Base-by-base conservation (phyloP, 2,888 invertebrate species). In the Corbicula japonica region DNA sequence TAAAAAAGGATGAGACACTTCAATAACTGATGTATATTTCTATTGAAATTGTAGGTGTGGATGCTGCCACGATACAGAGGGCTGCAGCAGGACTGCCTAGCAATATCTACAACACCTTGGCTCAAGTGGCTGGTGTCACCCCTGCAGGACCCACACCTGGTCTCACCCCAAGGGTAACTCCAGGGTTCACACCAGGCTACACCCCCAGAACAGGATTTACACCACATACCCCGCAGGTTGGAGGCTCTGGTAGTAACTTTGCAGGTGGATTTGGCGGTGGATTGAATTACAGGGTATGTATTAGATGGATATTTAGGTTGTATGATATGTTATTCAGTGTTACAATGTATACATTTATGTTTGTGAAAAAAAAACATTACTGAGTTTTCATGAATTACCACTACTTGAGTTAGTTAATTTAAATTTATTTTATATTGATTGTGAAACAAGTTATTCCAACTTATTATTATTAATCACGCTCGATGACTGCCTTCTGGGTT, bases 41-140 rank as follows among this genome's bases (percentile, higher is more conserved):
- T 12, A 12, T 8, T 38, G 8, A 38, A 32, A 54, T 34, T 60
- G 2, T 18, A 90, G 90, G 88, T 76, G 88, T 90, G 56, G 91
- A 92, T 83, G 85, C 89, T 46, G 90, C 91, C 1, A 95, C 96
- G 0, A 96, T 96, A 78, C 96, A 96, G 90, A 94, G 96, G 86
- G 96, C 96, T 34, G 96, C 96, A 8, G 95, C 96, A 73, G 96
- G 95, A 88, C 94, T 96, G 88, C 96, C 96, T 0, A 95, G 95
- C 84, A 96, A 96, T 89, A 95, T 96, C 95, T 94, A 96, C 88
- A 96, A 96, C 91, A 96, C 96, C 5, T 91, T 96, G 74, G 95
- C 96, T 0, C 96, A 96, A 90, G 96, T 96, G 23, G 96, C 96
- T n/a, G 96, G 92, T 35, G 94, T 95, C 85, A 96, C 96, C 0